phyloP scores from a whole-genome alignment of 37 sponge, comb jelly and placozoan genomes.

The Tethya wilhelma region DNA sequence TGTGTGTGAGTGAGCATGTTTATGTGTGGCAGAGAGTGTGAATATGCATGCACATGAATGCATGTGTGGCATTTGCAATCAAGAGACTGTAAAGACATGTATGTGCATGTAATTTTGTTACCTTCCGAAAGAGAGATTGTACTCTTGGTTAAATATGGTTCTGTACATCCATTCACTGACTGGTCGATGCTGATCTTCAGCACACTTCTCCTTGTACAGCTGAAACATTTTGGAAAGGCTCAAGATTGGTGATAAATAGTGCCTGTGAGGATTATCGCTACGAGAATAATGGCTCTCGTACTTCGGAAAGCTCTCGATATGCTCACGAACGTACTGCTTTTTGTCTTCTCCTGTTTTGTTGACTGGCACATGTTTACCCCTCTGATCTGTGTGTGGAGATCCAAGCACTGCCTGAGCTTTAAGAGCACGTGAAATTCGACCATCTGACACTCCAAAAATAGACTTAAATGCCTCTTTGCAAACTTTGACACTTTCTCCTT shows the following conservation, averaged over 20 bases:
- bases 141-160: not conserved
- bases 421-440: not conserved
- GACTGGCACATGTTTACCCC: not conserved
- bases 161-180: constrained; percentile 2
- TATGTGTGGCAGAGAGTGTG: too few relatives aligned
- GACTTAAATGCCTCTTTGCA: constrained; percentile 15
- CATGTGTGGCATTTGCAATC: too few relatives aligned
- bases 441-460: constrained; percentile 1
- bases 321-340: constrained; percentile 6
- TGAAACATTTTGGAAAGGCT: not conserved
- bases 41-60: too few relatives aligned
- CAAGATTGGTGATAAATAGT: not conserved
- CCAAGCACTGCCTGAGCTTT: constrained; percentile 9
- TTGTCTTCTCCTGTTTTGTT: not conserved
- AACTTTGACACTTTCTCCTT: not conserved
- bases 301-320: constrained; percentile 32
- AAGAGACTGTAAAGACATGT: too few relatives aligned
- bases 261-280: constrained; percentile 16
- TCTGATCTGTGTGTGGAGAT: constrained; percentile 7
- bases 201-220: not conserved
- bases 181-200: not conserved
- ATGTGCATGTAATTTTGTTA: too few relatives aligned
- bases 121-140: not conserved
- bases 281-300: constrained; percentile 46
- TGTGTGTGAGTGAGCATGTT: too few relatives aligned